Evolutionary conservation across 2,113 vertebrate species (phyloP).

Genomic region (Zootoca vivipara): DNA sequence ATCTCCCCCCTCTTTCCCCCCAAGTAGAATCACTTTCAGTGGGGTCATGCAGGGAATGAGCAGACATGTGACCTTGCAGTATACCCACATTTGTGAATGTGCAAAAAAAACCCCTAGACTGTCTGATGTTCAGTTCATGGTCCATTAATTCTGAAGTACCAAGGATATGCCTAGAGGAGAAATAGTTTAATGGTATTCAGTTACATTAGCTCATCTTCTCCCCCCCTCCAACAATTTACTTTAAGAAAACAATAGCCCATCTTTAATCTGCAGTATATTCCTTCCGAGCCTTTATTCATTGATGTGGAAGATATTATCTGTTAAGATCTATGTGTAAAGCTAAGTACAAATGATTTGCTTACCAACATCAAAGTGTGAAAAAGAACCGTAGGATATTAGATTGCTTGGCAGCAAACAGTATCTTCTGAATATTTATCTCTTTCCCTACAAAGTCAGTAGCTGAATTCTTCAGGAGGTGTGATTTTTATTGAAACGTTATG

Average conservation of each 20-base stretch:
- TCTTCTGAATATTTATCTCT: neutral
- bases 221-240: conserved; percentile 4
- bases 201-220: conserved; percentile 28
- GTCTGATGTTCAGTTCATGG: conserved; percentile 29
- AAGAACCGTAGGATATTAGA: conserved; percentile 39
- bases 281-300: conserved; percentile 46
- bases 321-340: conserved; percentile 49
- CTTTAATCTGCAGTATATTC: conserved; percentile 53
- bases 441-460: conserved; percentile 43
- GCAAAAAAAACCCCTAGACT: neutral
- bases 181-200: conserved; percentile 57
- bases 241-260: conserved; percentile 19
- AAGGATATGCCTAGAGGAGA: conserved; percentile 35
- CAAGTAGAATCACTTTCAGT: neutral
- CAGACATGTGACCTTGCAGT: neutral
- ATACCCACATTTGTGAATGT: neutral
- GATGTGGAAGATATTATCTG: conserved; percentile 42
- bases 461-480: conserved; percentile 3
- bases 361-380: conserved; percentile 50
- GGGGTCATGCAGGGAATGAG: neutral
- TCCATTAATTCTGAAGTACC: conserved; percentile 39
- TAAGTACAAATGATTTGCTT: conserved; percentile 56
- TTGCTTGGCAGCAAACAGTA: conserved; percentile 48
- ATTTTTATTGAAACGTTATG: conserved; percentile 24
- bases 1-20: neutral